Evolutionary conservation across 2,797 vertebrate genomes (phyloP).

Genomic region (Chrosomus eos): DNA sequence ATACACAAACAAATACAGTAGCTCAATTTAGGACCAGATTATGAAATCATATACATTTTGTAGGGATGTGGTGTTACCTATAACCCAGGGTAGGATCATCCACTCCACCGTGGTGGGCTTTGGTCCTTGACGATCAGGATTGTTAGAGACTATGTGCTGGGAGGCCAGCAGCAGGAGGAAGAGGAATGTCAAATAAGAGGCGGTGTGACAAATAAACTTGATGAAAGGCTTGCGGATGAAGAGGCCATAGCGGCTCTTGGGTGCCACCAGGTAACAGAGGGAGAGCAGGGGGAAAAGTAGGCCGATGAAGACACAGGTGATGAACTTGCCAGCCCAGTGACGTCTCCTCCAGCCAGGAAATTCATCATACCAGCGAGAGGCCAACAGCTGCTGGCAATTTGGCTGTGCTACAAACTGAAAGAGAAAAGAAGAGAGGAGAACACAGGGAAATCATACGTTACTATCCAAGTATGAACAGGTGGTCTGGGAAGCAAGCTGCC

Average conservation of each 20-base stretch:
- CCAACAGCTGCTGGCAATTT: constrained; percentile 97
- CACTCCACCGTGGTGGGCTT: constrained; percentile 91
- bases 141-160: constrained; percentile 85
- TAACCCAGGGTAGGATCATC: constrained; percentile 99
- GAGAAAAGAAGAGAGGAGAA: constrained; percentile 19
- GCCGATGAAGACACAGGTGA: constrained; percentile 92
- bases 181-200: constrained; percentile 97
- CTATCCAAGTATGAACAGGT: constrained; percentile 18
- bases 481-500: not conserved
- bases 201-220: constrained; percentile 99
- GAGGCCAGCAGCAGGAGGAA: constrained; percentile 94
- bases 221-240: constrained; percentile 98
- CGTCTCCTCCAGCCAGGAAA: constrained; percentile 95
- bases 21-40: not conserved
- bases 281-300: constrained; percentile 92
- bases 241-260: constrained; percentile 90
- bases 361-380: constrained; percentile 96
- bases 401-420: constrained; percentile 96
- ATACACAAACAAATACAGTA: not conserved
- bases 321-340: constrained; percentile 94
- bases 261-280: constrained; percentile 90
- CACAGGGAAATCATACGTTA: not conserved
- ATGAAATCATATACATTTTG: not conserved
- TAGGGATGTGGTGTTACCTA: constrained; percentile 84
- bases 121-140: constrained; percentile 85